Evolutionary conservation across 2,888 invertebrate genomes (phyloP).

Genomic region (Sphaerophoria rueppellii): DNA sequence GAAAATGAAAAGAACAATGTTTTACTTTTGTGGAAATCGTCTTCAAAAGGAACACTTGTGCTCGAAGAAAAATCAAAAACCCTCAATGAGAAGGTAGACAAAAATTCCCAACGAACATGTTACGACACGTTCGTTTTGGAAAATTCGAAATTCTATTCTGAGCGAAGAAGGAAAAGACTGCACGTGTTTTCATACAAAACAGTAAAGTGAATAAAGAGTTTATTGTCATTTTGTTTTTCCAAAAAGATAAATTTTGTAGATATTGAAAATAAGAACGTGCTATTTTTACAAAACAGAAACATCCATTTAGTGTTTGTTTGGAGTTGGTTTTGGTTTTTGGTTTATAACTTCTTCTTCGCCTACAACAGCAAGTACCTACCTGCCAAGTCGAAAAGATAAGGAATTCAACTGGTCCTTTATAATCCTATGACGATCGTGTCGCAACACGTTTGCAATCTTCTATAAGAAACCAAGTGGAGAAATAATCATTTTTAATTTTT

Average conservation of each 20-base stretch:
- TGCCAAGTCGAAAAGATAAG: not conserved
- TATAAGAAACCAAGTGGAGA: not conserved
- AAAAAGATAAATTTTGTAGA: conserved; percentile 4
- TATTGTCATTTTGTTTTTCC: not conserved
- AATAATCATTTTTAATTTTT: not conserved
- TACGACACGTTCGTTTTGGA: conserved; percentile 33
- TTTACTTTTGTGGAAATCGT: not conserved
- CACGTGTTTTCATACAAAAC: conserved; percentile 22
- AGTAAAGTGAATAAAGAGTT: conserved; percentile 12
- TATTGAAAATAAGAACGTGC: conserved; percentile 29
- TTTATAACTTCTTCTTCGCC: not conserved
- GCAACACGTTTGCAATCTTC: conserved; percentile 17
- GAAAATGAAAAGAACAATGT: conserved; percentile 19
- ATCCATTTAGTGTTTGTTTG: not conserved
- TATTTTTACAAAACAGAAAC: conserved; percentile 24
- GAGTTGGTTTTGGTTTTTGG: not conserved
- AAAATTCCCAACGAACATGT: conserved; percentile 19
- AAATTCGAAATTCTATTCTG: not conserved
- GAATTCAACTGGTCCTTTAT: not conserved
- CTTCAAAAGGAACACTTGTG: conserved; percentile 20
- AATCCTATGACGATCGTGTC: conserved; percentile 18
- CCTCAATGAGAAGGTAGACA: conserved; percentile 6
- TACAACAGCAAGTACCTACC: not conserved
- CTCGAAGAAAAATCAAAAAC: not conserved
- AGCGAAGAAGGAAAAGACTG: not conserved